Base-by-base conservation (phyloP, 2,888 invertebrate genomes). In the Troides aeacus region DNA sequence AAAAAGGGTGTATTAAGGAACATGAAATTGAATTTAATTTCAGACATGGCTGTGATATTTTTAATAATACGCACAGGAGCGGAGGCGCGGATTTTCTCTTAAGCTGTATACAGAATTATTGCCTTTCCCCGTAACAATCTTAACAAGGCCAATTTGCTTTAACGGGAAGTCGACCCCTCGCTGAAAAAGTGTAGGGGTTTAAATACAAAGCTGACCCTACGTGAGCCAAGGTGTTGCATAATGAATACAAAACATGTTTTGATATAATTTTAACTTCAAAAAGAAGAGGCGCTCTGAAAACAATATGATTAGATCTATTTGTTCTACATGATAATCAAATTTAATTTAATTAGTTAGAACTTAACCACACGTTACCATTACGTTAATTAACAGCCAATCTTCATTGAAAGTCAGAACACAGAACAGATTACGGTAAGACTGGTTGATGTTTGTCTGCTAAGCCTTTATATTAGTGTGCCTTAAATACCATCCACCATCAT, bases 1-100 rank as follows among this genome's bases (percentile, higher is more conserved):
- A 68, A 62, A 68, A 63, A 68, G 64, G 64, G 53, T 60, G 64
- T 68, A 64, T 64, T 68, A 68, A 68, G 64, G 60, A 60, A 68
- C 64, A 62, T 62, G 68, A 63, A 63, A 68, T 68, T 68, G 68
- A 63, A 68, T 68, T 68, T 63, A 63, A 68, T 68, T 68, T 68
- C 62, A 62, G 62, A 42, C 67, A 62, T 68, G 57, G 62, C 67
- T 68, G 58, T 62, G 63, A 63, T 68, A 63, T 68, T 63, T 68
- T 68, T 68, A 63, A 50, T 63, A 68, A 58, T 63, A 63, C 68
- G 68, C 63, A 68, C 58, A 57, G 68, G 58, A 68, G 68, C 36
- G 63, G 17, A 68, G 63, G 68, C 68, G 59, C 63, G 68, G 58
- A 68, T 68, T 68, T 68, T 59, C 50, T 62, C 63, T 68, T 68